These are phyloP conservation scores for Leguminivora glycinivorella DNA, from an alignment of 1,140 invertebrate species.

Conservation along the genomic window DNA sequence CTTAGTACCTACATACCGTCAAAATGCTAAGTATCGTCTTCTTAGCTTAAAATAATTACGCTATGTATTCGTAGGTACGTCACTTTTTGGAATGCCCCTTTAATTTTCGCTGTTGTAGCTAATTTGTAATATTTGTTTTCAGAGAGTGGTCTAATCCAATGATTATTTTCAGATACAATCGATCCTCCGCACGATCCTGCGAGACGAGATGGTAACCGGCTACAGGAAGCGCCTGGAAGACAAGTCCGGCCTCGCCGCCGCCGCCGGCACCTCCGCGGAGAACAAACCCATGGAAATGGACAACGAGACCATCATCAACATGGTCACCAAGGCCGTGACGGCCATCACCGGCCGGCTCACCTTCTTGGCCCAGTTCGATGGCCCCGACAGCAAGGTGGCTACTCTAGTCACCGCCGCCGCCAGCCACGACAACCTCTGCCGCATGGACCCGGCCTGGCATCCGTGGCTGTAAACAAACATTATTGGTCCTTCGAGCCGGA, in stretches of 20 bases:
- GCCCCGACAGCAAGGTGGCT: slow-evolving; percentile 93
- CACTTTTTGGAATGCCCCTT: too few species aligned
- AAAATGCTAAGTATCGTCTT: too few species aligned
- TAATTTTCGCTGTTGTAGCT: neutral
- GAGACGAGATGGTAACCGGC: slow-evolving; percentile 96
- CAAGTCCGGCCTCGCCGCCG: slow-evolving; percentile 64
- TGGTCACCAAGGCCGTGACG: slow-evolving; percentile 94
- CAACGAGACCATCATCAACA: slow-evolving; percentile 90
- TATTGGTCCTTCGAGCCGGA: slow-evolving; percentile 28
- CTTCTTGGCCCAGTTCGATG: slow-evolving; percentile 94
- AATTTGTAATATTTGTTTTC: neutral
- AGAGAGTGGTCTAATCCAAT: neutral
- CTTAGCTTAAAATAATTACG: too few species aligned
- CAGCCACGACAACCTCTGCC: slow-evolving; percentile 96
- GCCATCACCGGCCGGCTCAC: slow-evolving; percentile 92
- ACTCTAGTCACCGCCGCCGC: slow-evolving; percentile 95
- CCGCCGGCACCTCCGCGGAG: slow-evolving; percentile 62
- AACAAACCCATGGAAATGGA: slow-evolving; percentile 85
- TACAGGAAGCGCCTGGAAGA: slow-evolving; percentile 92
- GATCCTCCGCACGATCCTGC: slow-evolving; percentile 93
- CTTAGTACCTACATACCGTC: too few species aligned
- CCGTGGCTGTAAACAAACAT: slow-evolving; percentile 91
- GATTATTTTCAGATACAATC: slow-evolving; percentile 83
- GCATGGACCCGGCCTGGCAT: slow-evolving; percentile 99
- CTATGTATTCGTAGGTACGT: too few species aligned